Evolutionary conservation across 2,888 invertebrate species (phyloP), one percentile per base, ranked within the genome.

Genomic region (Dione juno): DNA sequence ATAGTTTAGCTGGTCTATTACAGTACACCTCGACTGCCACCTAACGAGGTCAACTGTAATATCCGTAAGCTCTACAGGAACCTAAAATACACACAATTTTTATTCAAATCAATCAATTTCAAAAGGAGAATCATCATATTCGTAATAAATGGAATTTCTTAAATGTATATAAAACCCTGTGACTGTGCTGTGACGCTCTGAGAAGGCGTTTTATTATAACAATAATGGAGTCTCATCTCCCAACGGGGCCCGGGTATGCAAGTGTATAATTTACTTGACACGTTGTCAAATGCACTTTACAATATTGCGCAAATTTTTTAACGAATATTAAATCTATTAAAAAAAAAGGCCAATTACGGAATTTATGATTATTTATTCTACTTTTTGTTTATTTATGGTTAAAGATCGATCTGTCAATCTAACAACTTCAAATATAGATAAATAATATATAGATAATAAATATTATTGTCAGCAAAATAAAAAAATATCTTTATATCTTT

Each of bases 191-290:
- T 76, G 72, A 81, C 82, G 82, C 76, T 81, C 81, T 83, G 87
- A 88, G 84, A 90, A 88, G 87, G 84, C 87, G 87, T 93, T 92
- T 91, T 92, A 92, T 89, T 92, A 90, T 90, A 91, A 90, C 91
- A 92, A 92, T 64, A 64, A 64, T 87, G 86, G 81, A 79, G 81
- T 82, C 87, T 87, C 83, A 70, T 75, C 75, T 82, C 87, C 87
- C 83, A 71, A 74, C 75, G 82, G 83, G 80, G 79, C 57, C 57
- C 65, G 61, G 74, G 70, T 81, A 86, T 77, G 87, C 88, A 85
- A 87, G 86, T 88, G 87, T 86, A 86, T 87, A 88, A 88, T 89
- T 84, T 86, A 84, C 83, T 86, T 86, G 88, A 88, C 87, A 88
- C 87, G 85, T 85, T 87, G 85, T 86, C 83, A 81, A 85, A 84